Evolutionary conservation across 2,113 vertebrate genomes (phyloP).

Genomic region (Lophura nycthemera): DNA sequence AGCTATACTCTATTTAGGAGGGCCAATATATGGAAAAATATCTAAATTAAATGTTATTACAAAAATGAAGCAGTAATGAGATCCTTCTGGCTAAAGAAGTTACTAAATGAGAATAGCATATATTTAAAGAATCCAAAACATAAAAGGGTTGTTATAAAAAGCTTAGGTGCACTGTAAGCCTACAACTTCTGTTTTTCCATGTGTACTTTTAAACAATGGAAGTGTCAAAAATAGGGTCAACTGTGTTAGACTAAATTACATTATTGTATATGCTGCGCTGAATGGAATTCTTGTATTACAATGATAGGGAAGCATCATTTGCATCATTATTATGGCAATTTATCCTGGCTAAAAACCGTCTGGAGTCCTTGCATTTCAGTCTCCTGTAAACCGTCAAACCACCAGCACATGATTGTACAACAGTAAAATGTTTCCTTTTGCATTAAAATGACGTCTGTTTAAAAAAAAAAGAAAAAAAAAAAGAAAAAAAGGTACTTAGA

Average conservation of each 20-base stretch:
- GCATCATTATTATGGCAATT: conserved; percentile 85
- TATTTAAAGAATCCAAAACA: conserved; percentile 84
- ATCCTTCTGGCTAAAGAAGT: conserved; percentile 88
- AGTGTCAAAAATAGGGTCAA: conserved; percentile 84
- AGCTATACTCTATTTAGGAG: conserved; percentile 90
- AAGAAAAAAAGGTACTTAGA: conserved; percentile 80
- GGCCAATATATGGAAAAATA: conserved; percentile 88
- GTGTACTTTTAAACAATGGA: conserved; percentile 83
- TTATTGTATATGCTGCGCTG: conserved; percentile 78
- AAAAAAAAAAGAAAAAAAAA: conserved; percentile 56
- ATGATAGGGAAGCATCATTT: conserved; percentile 79
- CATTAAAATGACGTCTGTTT: conserved; percentile 82
- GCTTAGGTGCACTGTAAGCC: conserved; percentile 86
- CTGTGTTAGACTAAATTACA: conserved; percentile 82
- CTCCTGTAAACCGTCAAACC: conserved; percentile 86
- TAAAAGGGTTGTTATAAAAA: conserved; percentile 84
- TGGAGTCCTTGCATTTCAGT: conserved; percentile 79
- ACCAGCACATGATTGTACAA: conserved; percentile 91
- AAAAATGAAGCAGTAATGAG: conserved; percentile 92
- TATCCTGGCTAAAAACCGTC: conserved; percentile 80
- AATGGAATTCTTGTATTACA: conserved; percentile 80
- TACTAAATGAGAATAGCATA: conserved; percentile 89
- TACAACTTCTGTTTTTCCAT: conserved; percentile 81
- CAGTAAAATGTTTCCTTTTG: conserved; percentile 81
- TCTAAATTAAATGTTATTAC: conserved; percentile 93